A percentile compares a stretch with the other conserved stretches of the same genome.
Evolutionary conservation across 2,797 vertebrate species (phyloP).

Genomic region (Pseudomugil gertrudae): DNA sequence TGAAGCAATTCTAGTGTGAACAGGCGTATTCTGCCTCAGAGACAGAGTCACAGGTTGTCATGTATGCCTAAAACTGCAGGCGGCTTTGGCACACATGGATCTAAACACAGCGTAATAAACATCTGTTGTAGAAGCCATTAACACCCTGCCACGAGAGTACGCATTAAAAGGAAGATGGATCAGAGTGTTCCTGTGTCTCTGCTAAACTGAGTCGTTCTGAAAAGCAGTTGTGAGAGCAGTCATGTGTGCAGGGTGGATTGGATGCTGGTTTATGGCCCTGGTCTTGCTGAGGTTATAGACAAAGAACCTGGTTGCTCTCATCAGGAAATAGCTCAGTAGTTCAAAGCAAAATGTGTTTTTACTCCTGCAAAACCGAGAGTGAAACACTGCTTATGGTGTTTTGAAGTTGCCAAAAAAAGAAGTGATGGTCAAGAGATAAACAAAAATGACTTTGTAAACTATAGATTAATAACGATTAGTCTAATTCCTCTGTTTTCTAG

Average conservation of each 20-base stretch:
- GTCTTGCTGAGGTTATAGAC: conserved; percentile 14
- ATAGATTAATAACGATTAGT: neutral
- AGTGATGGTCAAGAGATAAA: neutral
- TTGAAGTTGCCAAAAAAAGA: neutral
- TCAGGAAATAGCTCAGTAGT: neutral
- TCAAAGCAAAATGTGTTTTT: neutral
- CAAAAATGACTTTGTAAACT: neutral
- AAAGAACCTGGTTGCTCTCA: neutral
- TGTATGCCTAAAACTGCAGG: conserved; percentile 59
- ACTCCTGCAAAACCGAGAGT: neutral
- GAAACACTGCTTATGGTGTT: neutral
- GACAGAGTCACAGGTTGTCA: conserved; percentile 63
- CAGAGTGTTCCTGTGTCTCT: conserved; percentile 58
- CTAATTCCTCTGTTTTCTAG: neutral
- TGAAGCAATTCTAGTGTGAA: conserved; percentile 15
- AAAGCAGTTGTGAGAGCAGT: conserved; percentile 45
- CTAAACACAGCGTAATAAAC: conserved; percentile 62
- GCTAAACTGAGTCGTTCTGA: conserved; percentile 62
- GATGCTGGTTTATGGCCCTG: conserved; percentile 25
- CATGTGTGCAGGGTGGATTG: conserved; percentile 29
- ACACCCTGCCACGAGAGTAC: conserved; percentile 61
- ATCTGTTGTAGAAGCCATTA: conserved; percentile 78
- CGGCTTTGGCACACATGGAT: conserved; percentile 58
- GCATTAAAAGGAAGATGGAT: conserved; percentile 69
- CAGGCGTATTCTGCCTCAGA: conserved; percentile 42